These are phyloP conservation scores for Harpagifer antarcticus DNA, from an alignment of 2,797 vertebrate genomes.

Conservation along the genomic window DNA sequence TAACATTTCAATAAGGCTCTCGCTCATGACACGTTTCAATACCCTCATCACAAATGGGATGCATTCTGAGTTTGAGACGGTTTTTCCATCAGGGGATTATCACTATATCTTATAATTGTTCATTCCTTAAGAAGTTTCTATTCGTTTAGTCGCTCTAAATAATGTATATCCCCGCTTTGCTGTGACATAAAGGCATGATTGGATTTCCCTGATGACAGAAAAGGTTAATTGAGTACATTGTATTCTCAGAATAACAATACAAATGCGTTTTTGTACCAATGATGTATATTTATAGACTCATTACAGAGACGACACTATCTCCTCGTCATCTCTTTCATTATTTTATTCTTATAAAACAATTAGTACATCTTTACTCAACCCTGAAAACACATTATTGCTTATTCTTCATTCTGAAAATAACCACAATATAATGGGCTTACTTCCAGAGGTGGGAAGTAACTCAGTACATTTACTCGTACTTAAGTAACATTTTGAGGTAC, in stretches of 20 bases:
- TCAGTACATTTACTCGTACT: no score
- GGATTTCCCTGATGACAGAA: conserved; percentile 27
- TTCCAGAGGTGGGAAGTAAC: not conserved
- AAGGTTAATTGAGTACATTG: conserved; percentile 70
- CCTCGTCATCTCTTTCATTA: conserved; percentile 41
- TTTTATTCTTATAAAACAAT: conserved; percentile 49
- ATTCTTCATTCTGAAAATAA: conserved; percentile 41
- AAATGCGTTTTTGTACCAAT: conserved; percentile 22
- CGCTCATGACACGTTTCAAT: conserved; percentile 64
- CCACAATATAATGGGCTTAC: conserved; percentile 18
- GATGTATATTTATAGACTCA: conserved; percentile 52
- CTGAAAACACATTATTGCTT: conserved; percentile 34
- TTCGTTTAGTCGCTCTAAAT: conserved; percentile 24
- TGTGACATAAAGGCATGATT: conserved; percentile 23
- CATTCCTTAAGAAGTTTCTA: conserved; percentile 40
- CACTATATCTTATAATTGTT: conserved; percentile 43
- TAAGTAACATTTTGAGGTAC: no score
- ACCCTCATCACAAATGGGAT: conserved; percentile 67
- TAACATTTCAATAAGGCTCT: conserved; percentile 75
- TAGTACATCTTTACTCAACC: conserved; percentile 51
- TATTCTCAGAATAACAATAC: conserved; percentile 38
- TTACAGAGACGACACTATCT: conserved; percentile 68
- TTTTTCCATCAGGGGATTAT: conserved; percentile 47
- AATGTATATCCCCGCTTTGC: conserved; percentile 13
- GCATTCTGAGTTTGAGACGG: conserved; percentile 28